These are phyloP conservation scores for Drosophila burlai DNA, from an alignment of 1,140 invertebrate species.

Conservation along the genomic window DNA sequence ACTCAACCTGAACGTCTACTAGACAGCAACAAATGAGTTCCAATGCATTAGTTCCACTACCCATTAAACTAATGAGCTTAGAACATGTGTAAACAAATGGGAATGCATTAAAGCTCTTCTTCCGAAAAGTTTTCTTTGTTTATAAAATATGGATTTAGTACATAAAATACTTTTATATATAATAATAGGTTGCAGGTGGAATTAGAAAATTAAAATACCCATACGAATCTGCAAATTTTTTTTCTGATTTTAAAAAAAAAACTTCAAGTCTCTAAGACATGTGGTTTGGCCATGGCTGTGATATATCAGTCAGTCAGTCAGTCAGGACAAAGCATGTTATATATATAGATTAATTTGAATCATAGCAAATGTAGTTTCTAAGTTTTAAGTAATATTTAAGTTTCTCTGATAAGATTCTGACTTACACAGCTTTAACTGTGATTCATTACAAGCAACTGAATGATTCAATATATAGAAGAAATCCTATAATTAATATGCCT, in stretches of 20 bases:
- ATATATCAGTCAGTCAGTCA: no score
- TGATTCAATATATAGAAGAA: not conserved
- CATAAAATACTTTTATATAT: no score
- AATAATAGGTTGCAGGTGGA: no score
- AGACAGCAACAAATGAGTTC: slow-evolving; percentile 16
- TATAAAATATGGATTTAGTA: not conserved
- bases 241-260: no score
- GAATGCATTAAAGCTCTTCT: not conserved
- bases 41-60: not conserved
- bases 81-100: not conserved
- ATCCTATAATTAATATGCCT: slow-evolving; percentile 8
- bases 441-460: not conserved
- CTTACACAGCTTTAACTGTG: not conserved
- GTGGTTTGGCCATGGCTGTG: no score
- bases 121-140: not conserved
- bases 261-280: no score
- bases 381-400: no score
- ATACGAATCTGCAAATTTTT: no score
- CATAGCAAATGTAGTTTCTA: not conserved
- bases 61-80: slow-evolving; percentile 2
- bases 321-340: no score
- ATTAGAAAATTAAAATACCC: no score
- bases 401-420: not conserved
- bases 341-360: no score
- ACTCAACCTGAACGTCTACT: slow-evolving; percentile 4